A percentile compares a stretch with the other conserved stretches of the same genome.
These are phyloP conservation scores for Malurus elegans DNA, from an alignment of 2,113 vertebrate genomes.

Conservation along the genomic window DNA sequence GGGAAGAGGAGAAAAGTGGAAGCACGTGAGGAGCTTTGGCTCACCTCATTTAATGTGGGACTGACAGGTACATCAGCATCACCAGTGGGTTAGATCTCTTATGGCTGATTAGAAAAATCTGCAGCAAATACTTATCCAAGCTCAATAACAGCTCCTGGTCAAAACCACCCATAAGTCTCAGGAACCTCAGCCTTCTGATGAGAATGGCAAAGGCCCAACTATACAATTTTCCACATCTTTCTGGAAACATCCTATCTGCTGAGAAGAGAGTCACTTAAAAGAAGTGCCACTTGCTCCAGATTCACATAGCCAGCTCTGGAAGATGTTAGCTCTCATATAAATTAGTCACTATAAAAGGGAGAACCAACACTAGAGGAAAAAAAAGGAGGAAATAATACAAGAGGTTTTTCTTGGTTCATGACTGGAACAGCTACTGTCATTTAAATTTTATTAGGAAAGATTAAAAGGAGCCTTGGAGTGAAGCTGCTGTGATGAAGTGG, in stretches of 20 bases:
- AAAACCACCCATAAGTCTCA: not conserved
- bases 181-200: not conserved
- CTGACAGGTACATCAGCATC: not conserved
- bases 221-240: not conserved
- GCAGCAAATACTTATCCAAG: not conserved
- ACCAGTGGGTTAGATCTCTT: not conserved
- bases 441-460: slow-evolving; percentile 66
- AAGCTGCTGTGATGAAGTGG: slow-evolving; percentile 55
- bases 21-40: not conserved
- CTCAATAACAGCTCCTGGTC: not conserved
- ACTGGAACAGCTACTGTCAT: slow-evolving; percentile 57
- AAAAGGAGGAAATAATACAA: not conserved
- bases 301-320: not conserved
- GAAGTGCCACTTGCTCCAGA: not conserved
- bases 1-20: not conserved
- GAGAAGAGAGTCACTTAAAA: not conserved
- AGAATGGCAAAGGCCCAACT: not conserved
- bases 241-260: not conserved
- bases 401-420: slow-evolving; percentile 53
- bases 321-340: not conserved
- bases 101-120: not conserved
- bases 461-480: slow-evolving; percentile 55
- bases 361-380: not conserved
- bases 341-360: slow-evolving; percentile 1
- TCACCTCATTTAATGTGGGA: not conserved